Evolutionary conservation across 2,113 vertebrate genomes (phyloP), one percentile per base, ranked within the genome.

Genomic region (Motacilla tschutschensis): DNA sequence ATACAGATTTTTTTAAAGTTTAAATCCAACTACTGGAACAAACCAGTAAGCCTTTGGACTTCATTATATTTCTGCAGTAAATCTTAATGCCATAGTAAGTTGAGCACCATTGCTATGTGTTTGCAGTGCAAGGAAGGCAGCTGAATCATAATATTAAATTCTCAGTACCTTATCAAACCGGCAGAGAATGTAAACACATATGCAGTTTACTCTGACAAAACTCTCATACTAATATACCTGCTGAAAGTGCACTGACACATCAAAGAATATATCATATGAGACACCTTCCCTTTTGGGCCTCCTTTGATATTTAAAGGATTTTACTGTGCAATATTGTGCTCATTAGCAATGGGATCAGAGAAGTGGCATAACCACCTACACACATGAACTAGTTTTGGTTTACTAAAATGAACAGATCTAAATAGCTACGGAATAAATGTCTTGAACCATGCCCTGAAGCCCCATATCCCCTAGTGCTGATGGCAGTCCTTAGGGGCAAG

Each of bases 401-500:
- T 51, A 50, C 43, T 48, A 60, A 66, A 44, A 44, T 0, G 4
- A 83, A n/a, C 33, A 60, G 18, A 33, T 17, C 38, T 76, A 62
- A 79, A 62, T 10, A 54, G 29, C 29, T 58, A 38, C 26, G 79
- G 17, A 4, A 19, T 46, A 50, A 65, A 26, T 5, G 2, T 43
- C 40, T 78, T 77, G 51, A 79, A 22, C 14, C 6, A 18, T 13
- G 16, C 7, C 18, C 20, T 62, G 35, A 72, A 72, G 50, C 8
- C 9, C 13, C 10, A 17, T 1, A 74, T n/a, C 1, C 2, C 4
- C 2, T 51, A 60, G 12, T 3, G 5, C 25, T 63, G 55, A 76
- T 2, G 11, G 29, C 60, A 60, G 25, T 12, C 7, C 9, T 16
- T 11, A 25, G 0, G 1, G 19, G 9, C 8, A 65, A 14, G 9